Conservation (phyloP, 1,140 invertebrate species). For the Lepidostoma basale region DNA sequence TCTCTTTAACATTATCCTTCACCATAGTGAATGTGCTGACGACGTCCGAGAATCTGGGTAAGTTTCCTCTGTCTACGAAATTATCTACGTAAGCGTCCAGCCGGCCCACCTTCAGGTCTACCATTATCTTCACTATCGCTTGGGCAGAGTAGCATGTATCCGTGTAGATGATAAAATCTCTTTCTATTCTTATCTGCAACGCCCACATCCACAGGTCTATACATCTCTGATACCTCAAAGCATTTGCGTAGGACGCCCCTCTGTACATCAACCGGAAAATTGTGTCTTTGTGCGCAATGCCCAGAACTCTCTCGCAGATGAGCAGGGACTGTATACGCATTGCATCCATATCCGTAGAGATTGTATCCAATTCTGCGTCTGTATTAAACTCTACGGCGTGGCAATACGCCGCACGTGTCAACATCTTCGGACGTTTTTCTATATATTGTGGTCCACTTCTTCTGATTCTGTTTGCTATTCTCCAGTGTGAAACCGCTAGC, state of each 20-base stretch:
- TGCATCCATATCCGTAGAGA: conserved; percentile 77
- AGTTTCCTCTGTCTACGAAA: conserved; percentile 58
- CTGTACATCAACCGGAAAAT: conserved; percentile 74
- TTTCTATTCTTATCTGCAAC: conserved; percentile 77
- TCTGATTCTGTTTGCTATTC: conserved; percentile 67
- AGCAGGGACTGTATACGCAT: conserved; percentile 83
- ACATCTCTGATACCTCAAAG: conserved; percentile 81
- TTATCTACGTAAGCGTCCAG: conserved; percentile 53
- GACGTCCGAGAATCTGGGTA: conserved; percentile 75
- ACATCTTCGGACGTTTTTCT: conserved; percentile 63
- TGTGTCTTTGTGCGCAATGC: conserved; percentile 81
- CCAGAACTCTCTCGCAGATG: conserved; percentile 82
- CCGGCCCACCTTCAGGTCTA: conserved; percentile 75
- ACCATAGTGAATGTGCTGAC: conserved; percentile 72
- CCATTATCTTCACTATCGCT: conserved; percentile 76
- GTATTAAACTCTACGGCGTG: conserved; percentile 74
- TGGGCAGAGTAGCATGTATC: conserved; percentile 82
- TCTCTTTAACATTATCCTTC: conserved; percentile 64
- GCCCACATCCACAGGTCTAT: conserved; percentile 85
- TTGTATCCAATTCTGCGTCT: conserved; percentile 71
- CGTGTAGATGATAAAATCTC: conserved; percentile 71
- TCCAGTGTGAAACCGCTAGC: conserved; percentile 70
- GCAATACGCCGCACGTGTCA: conserved; percentile 66
- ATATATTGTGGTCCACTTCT: conserved; percentile 48
- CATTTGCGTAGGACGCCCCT: conserved; percentile 87